Percentiles rank a stretch among this genome's conserved stretches.
phyloP scores from a whole-genome alignment of 1,140 invertebrate genomes.

The Dreissena rostriformis region DNA sequence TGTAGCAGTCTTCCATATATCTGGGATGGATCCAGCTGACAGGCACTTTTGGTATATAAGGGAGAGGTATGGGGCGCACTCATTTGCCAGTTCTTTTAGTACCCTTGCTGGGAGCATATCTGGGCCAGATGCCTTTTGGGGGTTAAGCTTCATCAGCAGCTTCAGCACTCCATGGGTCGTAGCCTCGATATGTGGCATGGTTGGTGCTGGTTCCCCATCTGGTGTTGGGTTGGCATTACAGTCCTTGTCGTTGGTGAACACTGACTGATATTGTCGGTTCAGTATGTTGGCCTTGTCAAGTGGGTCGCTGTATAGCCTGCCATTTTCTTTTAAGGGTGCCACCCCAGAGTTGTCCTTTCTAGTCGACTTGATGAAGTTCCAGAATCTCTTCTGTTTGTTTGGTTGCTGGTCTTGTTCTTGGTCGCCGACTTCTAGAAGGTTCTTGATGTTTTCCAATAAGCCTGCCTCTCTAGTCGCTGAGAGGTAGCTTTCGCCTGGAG shows the following conservation, averaged over 20 bases:
- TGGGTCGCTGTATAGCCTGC: conserved; percentile 14
- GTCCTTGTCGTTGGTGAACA: conserved; percentile 3
- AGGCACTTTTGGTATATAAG: conserved; percentile 32
- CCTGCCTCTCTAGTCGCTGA: no score
- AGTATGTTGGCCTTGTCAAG: neutral
- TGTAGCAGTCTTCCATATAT: conserved; percentile 33
- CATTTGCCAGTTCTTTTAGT: conserved; percentile 27
- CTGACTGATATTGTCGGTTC: neutral
- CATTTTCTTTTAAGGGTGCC: no score
- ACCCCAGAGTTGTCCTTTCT: no score
- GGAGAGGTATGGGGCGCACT: conserved; percentile 6
- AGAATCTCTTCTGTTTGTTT: no score
- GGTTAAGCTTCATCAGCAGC: conserved; percentile 20
- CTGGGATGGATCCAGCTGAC: conserved; percentile 11
- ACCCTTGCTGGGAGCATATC: conserved; percentile 34
- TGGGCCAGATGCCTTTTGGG: conserved; percentile 43
- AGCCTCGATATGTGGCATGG: neutral
- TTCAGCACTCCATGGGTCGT: conserved; percentile 20
- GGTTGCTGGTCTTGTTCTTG: no score
- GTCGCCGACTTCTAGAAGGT: no score
- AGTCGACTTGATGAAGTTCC: no score
- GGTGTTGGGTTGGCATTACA: conserved; percentile 3
- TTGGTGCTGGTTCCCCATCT: conserved; percentile 11
- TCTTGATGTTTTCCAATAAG: no score
- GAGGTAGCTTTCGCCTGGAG: no score